Percentiles rank a stretch among this genome's conserved stretches.
These are phyloP conservation scores for Cheilosia vulpina DNA, from an alignment of 2,888 invertebrate species.

Conservation along the genomic window DNA sequence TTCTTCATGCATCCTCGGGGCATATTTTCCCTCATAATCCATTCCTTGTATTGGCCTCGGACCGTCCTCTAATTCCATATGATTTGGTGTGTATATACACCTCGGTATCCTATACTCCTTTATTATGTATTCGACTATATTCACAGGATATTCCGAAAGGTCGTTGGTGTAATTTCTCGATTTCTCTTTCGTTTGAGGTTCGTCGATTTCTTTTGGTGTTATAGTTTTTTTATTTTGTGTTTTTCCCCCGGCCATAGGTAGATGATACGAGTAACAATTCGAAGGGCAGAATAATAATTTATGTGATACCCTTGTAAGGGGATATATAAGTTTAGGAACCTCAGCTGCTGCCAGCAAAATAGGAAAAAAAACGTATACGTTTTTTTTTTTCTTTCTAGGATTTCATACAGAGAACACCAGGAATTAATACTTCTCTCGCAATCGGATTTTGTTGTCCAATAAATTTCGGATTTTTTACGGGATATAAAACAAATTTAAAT, in stretches of 20 bases:
- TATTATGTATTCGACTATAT: slow-evolving; percentile 35
- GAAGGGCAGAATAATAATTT: slow-evolving; percentile 69
- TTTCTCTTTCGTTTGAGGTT: slow-evolving; percentile 64
- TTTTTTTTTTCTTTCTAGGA: slow-evolving; percentile 13
- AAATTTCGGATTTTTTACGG: slow-evolving; percentile 74
- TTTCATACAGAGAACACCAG: slow-evolving; percentile 43
- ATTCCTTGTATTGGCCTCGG: slow-evolving; percentile 29
- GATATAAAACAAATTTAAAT: slow-evolving; percentile 66
- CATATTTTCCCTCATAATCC: slow-evolving; percentile 26
- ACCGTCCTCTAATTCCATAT: slow-evolving; percentile 34
- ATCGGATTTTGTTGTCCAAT: slow-evolving; percentile 73
- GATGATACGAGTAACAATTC: slow-evolving; percentile 22
- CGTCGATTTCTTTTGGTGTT: slow-evolving; percentile 53
- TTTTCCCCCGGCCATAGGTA: slow-evolving; percentile 24
- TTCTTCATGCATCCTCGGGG: slow-evolving; percentile 37
- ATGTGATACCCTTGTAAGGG: slow-evolving; percentile 72
- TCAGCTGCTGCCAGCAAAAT: slow-evolving; percentile 60
- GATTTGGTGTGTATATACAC: slow-evolving; percentile 6
- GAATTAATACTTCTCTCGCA: slow-evolving; percentile 70
- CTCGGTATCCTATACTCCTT: slow-evolving; percentile 4
- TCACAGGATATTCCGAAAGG: slow-evolving; percentile 56
- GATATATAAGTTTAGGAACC: slow-evolving; percentile 60
- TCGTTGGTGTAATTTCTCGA: slow-evolving; percentile 49
- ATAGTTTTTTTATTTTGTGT: slow-evolving; percentile 2
- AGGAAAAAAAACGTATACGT: slow-evolving; percentile 7